phyloP scores from a whole-genome alignment of 2,797 vertebrate genomes.

The Sebastiscus albofasciatus region DNA sequence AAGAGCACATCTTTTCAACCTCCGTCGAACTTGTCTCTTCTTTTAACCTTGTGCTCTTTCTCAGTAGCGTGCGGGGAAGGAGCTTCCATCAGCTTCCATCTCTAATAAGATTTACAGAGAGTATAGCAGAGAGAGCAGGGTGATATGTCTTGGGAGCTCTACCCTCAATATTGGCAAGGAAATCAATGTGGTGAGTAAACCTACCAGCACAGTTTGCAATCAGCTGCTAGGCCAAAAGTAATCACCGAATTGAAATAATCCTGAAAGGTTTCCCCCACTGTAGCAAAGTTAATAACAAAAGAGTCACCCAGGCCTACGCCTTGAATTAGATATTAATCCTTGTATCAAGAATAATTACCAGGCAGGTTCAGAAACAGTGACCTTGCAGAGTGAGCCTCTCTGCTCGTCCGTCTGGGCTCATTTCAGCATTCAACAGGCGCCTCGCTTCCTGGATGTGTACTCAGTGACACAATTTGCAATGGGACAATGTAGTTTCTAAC shows the following conservation, averaged over 20 bases:
- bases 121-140: slow-evolving; percentile 64
- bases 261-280: slow-evolving; percentile 74
- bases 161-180: slow-evolving; percentile 88
- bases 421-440: slow-evolving; percentile 53
- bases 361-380: slow-evolving; percentile 69
- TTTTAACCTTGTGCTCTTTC: slow-evolving; percentile 64
- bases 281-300: slow-evolving; percentile 87
- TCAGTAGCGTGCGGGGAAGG: slow-evolving; percentile 28
- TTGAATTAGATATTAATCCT: slow-evolving; percentile 88
- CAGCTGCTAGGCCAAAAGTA: slow-evolving; percentile 85
- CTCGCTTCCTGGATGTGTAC: slow-evolving; percentile 5
- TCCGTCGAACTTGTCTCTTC: slow-evolving; percentile 47
- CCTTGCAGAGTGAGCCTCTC: slow-evolving; percentile 59
- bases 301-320: slow-evolving; percentile 76
- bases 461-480: slow-evolving; percentile 21
- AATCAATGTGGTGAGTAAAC: slow-evolving; percentile 93
- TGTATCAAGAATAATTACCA: slow-evolving; percentile 90
- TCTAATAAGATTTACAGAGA: slow-evolving; percentile 74
- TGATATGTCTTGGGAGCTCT: slow-evolving; percentile 85
- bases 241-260: slow-evolving; percentile 90
- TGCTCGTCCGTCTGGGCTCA: slow-evolving; percentile 21
- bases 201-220: slow-evolving; percentile 83
- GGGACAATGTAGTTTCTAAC: slow-evolving; percentile 9
- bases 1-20: slow-evolving; percentile 36
- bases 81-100: slow-evolving; percentile 54